A percentile compares a stretch with the other conserved stretches of the same genome.
These are phyloP conservation scores for Tholera decimalis DNA, from an alignment of 2,888 invertebrate genomes.

Conservation along the genomic window DNA sequence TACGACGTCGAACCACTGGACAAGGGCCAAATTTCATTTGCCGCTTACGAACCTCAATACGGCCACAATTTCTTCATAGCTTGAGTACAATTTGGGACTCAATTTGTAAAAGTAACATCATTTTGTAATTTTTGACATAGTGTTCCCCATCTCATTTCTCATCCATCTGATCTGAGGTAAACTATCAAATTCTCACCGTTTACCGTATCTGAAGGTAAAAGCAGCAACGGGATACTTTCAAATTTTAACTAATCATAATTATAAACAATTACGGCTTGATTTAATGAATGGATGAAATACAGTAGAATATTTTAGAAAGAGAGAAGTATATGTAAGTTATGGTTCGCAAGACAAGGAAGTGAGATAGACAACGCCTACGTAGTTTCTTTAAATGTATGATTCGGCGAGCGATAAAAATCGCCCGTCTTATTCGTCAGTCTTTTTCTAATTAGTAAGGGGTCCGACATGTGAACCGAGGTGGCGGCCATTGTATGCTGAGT, in stretches of 20 bases:
- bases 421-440: slow-evolving; percentile 90
- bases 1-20: slow-evolving; percentile 74
- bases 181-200: slow-evolving; percentile 86
- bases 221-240: slow-evolving; percentile 77
- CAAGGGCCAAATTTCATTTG: slow-evolving; percentile 63
- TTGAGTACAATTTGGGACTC: slow-evolving; percentile 44
- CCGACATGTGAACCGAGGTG: slow-evolving; percentile 87
- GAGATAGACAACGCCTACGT: slow-evolving; percentile 86
- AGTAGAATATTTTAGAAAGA: slow-evolving; percentile 76
- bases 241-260: slow-evolving; percentile 89
- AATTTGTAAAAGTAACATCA: slow-evolving; percentile 13
- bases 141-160: slow-evolving; percentile 34
- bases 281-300: slow-evolving; percentile 85
- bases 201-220: slow-evolving; percentile 81
- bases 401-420: slow-evolving; percentile 90
- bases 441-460: slow-evolving; percentile 90
- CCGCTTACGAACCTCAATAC: slow-evolving; percentile 34
- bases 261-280: slow-evolving; percentile 88
- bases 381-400: slow-evolving; percentile 86
- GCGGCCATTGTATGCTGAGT: slow-evolving; percentile 86
- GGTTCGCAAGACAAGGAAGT: slow-evolving; percentile 79
- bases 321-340: slow-evolving; percentile 69
- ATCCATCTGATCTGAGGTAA: slow-evolving; percentile 79
- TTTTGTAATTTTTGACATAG: slow-evolving; percentile 48
- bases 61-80: slow-evolving; percentile 46